Evolutionary conservation across 2,113 vertebrate genomes (phyloP).

Genomic region (Buteo buteo): DNA sequence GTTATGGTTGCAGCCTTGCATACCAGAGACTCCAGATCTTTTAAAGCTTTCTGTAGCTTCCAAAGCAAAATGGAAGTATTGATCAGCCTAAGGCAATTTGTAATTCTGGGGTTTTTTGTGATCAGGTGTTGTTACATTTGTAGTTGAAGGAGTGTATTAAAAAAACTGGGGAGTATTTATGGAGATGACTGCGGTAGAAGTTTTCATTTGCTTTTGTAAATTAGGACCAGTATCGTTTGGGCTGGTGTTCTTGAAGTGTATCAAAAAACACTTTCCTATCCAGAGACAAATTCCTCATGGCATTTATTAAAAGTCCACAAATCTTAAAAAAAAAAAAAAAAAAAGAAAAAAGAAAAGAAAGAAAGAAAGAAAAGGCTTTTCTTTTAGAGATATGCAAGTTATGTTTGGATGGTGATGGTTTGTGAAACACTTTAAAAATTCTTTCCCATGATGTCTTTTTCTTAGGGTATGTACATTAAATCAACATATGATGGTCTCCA

Average conservation of each 20-base stretch:
- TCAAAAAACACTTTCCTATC: not conserved
- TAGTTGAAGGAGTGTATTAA: not conserved
- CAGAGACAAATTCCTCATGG: constrained; percentile 3
- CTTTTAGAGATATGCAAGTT: constrained; percentile 51
- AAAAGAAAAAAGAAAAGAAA: not conserved
- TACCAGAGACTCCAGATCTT: not conserved
- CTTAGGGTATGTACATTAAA: constrained; percentile 98
- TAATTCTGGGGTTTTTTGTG: not conserved
- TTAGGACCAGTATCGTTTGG: not conserved
- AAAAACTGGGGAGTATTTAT: not conserved
- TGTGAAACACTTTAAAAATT: constrained; percentile 66
- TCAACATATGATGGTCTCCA: constrained; percentile 97
- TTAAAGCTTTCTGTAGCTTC: not conserved
- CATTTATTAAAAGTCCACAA: not conserved
- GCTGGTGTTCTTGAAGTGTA: not conserved
- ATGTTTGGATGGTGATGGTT: constrained; percentile 61
- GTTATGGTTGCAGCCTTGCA: not conserved
- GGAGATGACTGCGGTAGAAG: not conserved
- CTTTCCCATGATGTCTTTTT: constrained; percentile 75
- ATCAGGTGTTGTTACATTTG: not conserved
- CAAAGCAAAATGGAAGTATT: not conserved
- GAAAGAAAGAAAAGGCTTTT: not conserved
- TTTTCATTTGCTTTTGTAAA: not conserved
- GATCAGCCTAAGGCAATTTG: not conserved
- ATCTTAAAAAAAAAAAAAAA: not conserved